Percentiles rank a stretch among this genome's conserved stretches.
These are phyloP conservation scores for Salvelinus namaycush DNA, from an alignment of 2,113 vertebrate species.

Conservation along the genomic window DNA sequence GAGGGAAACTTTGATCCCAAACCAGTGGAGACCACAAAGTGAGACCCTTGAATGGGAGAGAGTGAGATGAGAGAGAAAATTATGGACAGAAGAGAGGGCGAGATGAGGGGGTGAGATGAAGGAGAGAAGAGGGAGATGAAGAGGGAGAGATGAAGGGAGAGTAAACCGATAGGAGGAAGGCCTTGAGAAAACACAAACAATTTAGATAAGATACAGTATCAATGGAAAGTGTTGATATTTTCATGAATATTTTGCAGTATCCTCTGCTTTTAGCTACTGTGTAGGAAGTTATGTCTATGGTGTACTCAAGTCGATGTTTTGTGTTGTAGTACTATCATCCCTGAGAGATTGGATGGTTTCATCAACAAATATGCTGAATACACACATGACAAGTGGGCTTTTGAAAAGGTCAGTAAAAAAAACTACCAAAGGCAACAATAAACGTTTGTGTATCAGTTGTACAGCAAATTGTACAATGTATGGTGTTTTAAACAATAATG, in stretches of 20 bases:
- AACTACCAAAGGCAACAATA: too few relatives aligned
- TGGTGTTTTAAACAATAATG: neutral
- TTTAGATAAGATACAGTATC: neutral
- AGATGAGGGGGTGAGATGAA: too few relatives aligned
- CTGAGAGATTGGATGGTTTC: slow-evolving; percentile 87
- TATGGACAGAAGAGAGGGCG: too few relatives aligned
- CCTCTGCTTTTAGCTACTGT: neutral
- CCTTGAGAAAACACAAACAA: too few relatives aligned
- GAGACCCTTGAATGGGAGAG: slow-evolving; percentile 22
- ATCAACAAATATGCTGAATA: slow-evolving; percentile 93
- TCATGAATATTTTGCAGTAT: neutral
- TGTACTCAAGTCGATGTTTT: neutral
- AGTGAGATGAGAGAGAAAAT: too few relatives aligned
- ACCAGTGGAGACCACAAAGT: slow-evolving; percentile 92
- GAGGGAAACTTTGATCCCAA: slow-evolving; percentile 82
- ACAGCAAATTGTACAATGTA: neutral
- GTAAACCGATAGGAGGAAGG: too few relatives aligned
- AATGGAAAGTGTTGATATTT: neutral
- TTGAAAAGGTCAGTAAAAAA: slow-evolving; percentile 82
- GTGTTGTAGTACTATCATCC: slow-evolving; percentile 85
- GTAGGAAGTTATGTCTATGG: neutral
- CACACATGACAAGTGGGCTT: slow-evolving; percentile 93
- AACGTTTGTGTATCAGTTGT: neutral
- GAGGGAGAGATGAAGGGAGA: too few relatives aligned
- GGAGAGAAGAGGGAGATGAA: too few relatives aligned